phyloP scores from a whole-genome alignment of 2,113 vertebrate species.

The Piaya cayana region DNA sequence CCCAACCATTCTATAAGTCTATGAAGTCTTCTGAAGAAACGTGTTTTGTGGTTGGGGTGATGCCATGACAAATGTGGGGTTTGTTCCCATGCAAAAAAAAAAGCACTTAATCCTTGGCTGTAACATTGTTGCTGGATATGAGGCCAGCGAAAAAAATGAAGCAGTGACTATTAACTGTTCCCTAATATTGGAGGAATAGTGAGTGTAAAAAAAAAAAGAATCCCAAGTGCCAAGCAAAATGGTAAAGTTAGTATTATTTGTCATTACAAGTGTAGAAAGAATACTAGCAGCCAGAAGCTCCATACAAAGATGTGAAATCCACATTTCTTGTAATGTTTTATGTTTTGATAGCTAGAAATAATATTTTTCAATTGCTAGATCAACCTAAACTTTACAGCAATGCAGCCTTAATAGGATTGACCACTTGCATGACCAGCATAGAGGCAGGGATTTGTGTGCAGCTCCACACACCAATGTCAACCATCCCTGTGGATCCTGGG shows the following conservation, averaged over 20 bases:
- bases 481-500: not conserved
- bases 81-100: not conserved
- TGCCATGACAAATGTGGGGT: not conserved
- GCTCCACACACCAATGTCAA: not conserved
- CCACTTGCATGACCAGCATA: not conserved
- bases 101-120: not conserved
- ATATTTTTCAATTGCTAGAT: constrained; percentile 39
- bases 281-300: constrained; percentile 30
- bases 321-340: not conserved
- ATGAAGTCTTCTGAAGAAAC: not conserved
- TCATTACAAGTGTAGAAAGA: constrained; percentile 53
- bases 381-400: not conserved
- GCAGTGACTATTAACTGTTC: constrained; percentile 14
- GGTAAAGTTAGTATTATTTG: constrained; percentile 37
- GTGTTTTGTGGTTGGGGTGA: not conserved
- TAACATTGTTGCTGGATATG: not conserved
- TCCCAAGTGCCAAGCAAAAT: constrained; percentile 54
- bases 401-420: not conserved
- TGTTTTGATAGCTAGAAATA: constrained; percentile 48
- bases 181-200: not conserved
- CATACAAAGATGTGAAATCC: constrained; percentile 1
- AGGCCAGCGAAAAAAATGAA: constrained; percentile 31
- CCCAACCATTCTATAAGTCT: too few species aligned
- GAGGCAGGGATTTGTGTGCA: not conserved
- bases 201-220: constrained; percentile 16